Conservation (phyloP, 2,888 invertebrate genomes). For the Drosophila cognata region DNA sequence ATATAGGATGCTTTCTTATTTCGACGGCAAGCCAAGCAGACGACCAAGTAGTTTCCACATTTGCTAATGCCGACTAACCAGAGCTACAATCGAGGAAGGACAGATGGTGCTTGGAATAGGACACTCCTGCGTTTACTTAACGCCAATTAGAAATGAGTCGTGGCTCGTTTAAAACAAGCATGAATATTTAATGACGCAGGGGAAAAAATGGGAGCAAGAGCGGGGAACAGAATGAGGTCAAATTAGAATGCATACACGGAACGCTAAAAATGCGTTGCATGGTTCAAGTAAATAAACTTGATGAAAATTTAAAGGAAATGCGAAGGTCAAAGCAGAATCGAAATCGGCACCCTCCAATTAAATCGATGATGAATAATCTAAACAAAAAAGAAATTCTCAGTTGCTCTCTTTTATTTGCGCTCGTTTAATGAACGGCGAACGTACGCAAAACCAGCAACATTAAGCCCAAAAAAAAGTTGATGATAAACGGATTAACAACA, state of each 20-base stretch:
- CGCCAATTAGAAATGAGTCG: slow-evolving; percentile 59
- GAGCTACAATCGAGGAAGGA: neutral
- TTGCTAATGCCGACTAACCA: neutral
- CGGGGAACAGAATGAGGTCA: slow-evolving; percentile 24
- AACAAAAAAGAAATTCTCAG: slow-evolving; percentile 20
- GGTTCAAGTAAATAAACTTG: slow-evolving; percentile 76
- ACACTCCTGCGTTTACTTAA: slow-evolving; percentile 61
- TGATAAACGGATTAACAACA: slow-evolving; percentile 19
- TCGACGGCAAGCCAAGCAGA: slow-evolving; percentile 18
- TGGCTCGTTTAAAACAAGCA: slow-evolving; percentile 34
- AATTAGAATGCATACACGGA: slow-evolving; percentile 45
- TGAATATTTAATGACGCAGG: slow-evolving; percentile 36
- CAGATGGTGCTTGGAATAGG: neutral
- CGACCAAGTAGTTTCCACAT: slow-evolving; percentile 28
- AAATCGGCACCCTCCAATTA: slow-evolving; percentile 33
- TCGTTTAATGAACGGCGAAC: slow-evolving; percentile 64
- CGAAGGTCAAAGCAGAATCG: slow-evolving; percentile 50
- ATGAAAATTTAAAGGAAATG: slow-evolving; percentile 47
- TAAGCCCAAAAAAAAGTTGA: neutral
- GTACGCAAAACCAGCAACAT: slow-evolving; percentile 7
- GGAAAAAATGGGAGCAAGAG: neutral
- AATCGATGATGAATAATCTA: slow-evolving; percentile 53
- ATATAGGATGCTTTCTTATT: slow-evolving; percentile 52
- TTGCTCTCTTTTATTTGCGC: slow-evolving; percentile 27
- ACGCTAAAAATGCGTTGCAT: slow-evolving; percentile 40